phyloP scores from a whole-genome alignment of 1,140 invertebrate species.

The Coelopa frigida region DNA sequence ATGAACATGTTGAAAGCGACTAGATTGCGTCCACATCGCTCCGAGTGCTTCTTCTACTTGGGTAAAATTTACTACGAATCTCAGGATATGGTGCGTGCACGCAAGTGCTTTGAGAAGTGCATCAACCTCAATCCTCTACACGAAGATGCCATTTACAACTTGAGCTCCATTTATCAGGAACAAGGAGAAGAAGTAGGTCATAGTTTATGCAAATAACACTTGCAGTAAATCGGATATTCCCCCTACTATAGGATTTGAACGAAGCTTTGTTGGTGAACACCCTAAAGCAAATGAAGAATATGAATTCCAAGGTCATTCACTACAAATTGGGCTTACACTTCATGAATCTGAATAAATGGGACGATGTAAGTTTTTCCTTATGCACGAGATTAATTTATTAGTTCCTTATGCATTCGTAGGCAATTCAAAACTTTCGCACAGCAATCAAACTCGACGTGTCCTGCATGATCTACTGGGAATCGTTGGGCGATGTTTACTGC shows the following conservation, averaged over 20 bases:
- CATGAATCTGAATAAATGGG: slow-evolving; percentile 60
- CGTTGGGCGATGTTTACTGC: slow-evolving; percentile 80
- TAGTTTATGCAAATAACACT: too few species aligned
- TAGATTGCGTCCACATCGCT: slow-evolving; percentile 63
- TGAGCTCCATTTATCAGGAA: slow-evolving; percentile 67
- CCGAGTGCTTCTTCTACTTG: slow-evolving; percentile 66
- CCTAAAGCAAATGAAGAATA: slow-evolving; percentile 46
- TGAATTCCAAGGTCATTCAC: slow-evolving; percentile 68
- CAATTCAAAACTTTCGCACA: slow-evolving; percentile 68
- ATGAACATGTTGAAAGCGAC: slow-evolving; percentile 65
- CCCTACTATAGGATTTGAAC: slow-evolving; percentile 58
- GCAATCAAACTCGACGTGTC: slow-evolving; percentile 65
- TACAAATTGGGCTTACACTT: slow-evolving; percentile 72
- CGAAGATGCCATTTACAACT: slow-evolving; percentile 58
- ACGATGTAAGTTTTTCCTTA: slow-evolving; percentile 39
- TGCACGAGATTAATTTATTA: not conserved
- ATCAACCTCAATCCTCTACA: slow-evolving; percentile 63
- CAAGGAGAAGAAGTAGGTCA: slow-evolving; percentile 51
- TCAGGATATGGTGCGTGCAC: slow-evolving; percentile 59
- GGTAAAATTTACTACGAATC: slow-evolving; percentile 63
- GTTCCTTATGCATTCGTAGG: slow-evolving; percentile 29
- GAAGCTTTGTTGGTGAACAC: slow-evolving; percentile 59
- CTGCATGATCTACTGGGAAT: slow-evolving; percentile 73
- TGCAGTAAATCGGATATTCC: not conserved
- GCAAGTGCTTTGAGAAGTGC: slow-evolving; percentile 77